Conservation (phyloP, 2,797 vertebrate species). For the Epinephelus awoara region DNA sequence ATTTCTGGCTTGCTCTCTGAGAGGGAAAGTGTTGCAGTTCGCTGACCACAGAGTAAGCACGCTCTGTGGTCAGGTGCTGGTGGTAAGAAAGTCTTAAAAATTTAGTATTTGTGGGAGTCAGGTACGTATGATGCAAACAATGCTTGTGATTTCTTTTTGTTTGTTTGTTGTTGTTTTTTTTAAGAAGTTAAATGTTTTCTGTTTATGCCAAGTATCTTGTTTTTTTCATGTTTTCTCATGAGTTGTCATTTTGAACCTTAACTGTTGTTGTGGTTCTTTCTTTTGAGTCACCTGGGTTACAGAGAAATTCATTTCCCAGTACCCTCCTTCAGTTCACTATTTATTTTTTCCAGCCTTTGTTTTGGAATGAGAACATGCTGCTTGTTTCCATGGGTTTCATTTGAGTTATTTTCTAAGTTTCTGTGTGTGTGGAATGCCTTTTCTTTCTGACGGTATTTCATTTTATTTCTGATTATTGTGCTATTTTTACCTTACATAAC, state of each 20-base stretch:
- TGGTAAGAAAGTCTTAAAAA: conserved; percentile 90
- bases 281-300: conserved; percentile 78
- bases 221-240: conserved; percentile 75
- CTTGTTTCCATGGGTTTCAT: conserved; percentile 68
- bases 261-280: conserved; percentile 69
- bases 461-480: conserved; percentile 57
- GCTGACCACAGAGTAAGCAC: conserved; percentile 67
- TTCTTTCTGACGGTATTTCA: conserved; percentile 50
- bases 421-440: conserved; percentile 63
- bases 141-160: conserved; percentile 70
- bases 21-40: conserved; percentile 77
- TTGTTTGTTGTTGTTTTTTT: conserved; percentile 34
- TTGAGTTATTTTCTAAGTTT: conserved; percentile 62
- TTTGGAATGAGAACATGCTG: conserved; percentile 72
- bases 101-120: conserved; percentile 85
- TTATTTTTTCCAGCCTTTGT: conserved; percentile 54
- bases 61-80: conserved; percentile 82
- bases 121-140: conserved; percentile 88
- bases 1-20: conserved; percentile 29
- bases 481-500: conserved; percentile 57
- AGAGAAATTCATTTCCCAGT: conserved; percentile 74
- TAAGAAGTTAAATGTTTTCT: conserved; percentile 67
- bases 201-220: conserved; percentile 63
- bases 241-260: conserved; percentile 78
- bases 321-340: conserved; percentile 73